phyloP scores from a whole-genome alignment of 2,797 vertebrate species.

The Crocodylus rhombifer region DNA sequence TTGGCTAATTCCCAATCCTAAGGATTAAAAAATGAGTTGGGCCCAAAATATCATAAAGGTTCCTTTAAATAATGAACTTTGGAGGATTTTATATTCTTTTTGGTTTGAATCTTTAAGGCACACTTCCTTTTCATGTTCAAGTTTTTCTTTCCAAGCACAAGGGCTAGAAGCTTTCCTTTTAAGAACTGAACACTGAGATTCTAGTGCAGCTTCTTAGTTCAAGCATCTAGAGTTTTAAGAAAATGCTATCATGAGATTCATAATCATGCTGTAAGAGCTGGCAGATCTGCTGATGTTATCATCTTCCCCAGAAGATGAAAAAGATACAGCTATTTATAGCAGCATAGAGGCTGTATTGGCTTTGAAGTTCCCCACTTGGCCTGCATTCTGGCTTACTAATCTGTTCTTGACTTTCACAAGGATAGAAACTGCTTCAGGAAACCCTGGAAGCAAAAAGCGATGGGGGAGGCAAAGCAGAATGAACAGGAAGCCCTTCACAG shows the following conservation, averaged over 20 bases:
- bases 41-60: background rate
- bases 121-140: background rate
- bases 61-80: background rate
- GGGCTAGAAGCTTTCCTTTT: background rate
- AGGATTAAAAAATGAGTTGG: background rate
- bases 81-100: background rate
- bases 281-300: background rate
- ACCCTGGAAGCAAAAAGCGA: slow-evolving; percentile 27
- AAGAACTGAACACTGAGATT: background rate
- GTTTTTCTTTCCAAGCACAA: background rate
- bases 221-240: background rate
- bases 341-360: background rate
- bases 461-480: background rate
- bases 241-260: background rate
- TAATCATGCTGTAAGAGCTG: background rate
- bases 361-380: background rate
- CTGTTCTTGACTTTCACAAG: slow-evolving; percentile 6
- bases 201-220: background rate
- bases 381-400: background rate
- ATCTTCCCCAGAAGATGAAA: slow-evolving; percentile 15
- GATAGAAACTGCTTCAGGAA: background rate
- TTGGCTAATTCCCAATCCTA: background rate
- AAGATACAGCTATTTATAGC: background rate
- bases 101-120: background rate
- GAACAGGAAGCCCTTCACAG: background rate